phyloP scores from a whole-genome alignment of 2,888 invertebrate species.

The Macaria notata region DNA sequence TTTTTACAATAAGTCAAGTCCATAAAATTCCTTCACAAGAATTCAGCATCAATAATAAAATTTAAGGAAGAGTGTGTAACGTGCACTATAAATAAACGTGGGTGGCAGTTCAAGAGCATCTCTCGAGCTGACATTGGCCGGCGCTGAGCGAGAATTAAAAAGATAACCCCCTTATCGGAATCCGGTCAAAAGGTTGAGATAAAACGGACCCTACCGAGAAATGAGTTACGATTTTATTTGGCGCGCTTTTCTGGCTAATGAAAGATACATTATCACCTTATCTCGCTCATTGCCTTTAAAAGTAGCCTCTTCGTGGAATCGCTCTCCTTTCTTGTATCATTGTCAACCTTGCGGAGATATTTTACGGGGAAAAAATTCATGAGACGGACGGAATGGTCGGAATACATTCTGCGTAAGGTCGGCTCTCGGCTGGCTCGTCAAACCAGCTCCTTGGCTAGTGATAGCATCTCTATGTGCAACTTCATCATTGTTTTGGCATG shows the following conservation, averaged over 20 bases:
- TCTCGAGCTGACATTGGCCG: constrained; percentile 10
- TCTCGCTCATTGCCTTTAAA: constrained; percentile 50
- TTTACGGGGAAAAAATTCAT: constrained; percentile 56
- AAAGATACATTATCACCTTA: constrained; percentile 51
- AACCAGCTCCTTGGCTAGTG: constrained; percentile 31
- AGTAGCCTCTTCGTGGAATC: constrained; percentile 48
- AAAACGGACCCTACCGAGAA: constrained; percentile 28
- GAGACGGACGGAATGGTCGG: constrained; percentile 46
- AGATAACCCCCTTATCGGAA: constrained; percentile 17
- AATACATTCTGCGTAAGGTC: constrained; percentile 45
- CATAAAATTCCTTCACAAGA: too few species aligned
- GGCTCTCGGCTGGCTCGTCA: constrained; percentile 30
- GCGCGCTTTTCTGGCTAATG: constrained; percentile 41
- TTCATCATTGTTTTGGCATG: constrained; percentile 33
- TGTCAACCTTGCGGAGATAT: constrained; percentile 54
- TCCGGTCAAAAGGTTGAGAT: constrained; percentile 29
- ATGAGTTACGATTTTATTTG: constrained; percentile 30
- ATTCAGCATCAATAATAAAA: too few species aligned
- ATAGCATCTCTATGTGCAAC: constrained; percentile 33
- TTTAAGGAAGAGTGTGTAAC: too few species aligned
- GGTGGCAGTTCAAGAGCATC: not conserved
- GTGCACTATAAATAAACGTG: constrained; percentile 5
- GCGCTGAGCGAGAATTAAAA: constrained; percentile 12
- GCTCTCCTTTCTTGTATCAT: constrained; percentile 53
- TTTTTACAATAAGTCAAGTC: too few species aligned